Percentiles rank a stretch among this genome's conserved stretches.
phyloP scores from a whole-genome alignment of 1,140 invertebrate genomes.

The Drosophila micromelanica region DNA sequence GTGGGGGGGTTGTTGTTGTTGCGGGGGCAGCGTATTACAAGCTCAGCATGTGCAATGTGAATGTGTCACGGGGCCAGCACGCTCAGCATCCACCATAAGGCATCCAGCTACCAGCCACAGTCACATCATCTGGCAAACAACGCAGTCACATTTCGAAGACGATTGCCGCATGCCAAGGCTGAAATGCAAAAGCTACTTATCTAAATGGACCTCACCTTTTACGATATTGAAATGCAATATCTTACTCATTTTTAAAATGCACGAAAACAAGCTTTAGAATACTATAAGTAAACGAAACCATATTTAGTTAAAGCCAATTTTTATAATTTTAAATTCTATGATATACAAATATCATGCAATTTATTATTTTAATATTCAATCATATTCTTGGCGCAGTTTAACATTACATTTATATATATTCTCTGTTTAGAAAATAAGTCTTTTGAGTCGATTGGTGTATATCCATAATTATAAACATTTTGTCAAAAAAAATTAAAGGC shows the following conservation, averaged over 20 bases:
- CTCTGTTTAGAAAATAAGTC: too few relatives aligned
- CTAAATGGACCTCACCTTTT: constrained; percentile 13
- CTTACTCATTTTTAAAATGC: not conserved
- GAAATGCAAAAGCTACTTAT: constrained; percentile 15
- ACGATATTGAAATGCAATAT: not conserved
- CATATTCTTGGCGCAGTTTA: too few relatives aligned
- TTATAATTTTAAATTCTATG: too few relatives aligned
- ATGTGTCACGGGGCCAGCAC: constrained; percentile 79
- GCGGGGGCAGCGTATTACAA: constrained; percentile 31
- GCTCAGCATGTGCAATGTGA: constrained; percentile 73
- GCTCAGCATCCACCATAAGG: constrained; percentile 44
- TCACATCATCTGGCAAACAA: constrained; percentile 3
- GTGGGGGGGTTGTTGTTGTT: constrained; percentile 4
- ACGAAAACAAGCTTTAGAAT: not conserved
- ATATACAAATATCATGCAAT: too few relatives aligned
- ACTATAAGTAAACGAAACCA: not conserved
- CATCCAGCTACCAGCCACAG: constrained; percentile 18
- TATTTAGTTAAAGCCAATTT: too few relatives aligned
- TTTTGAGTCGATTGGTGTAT: too few relatives aligned
- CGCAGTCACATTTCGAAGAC: constrained; percentile 8
- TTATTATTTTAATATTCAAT: too few relatives aligned
- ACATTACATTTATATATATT: too few relatives aligned
- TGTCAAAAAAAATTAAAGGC: too few relatives aligned
- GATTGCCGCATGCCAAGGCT: constrained; percentile 14
- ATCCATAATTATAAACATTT: too few relatives aligned